phyloP scores from a whole-genome alignment of 2,797 vertebrate species.

The Diceros bicornis region DNA sequence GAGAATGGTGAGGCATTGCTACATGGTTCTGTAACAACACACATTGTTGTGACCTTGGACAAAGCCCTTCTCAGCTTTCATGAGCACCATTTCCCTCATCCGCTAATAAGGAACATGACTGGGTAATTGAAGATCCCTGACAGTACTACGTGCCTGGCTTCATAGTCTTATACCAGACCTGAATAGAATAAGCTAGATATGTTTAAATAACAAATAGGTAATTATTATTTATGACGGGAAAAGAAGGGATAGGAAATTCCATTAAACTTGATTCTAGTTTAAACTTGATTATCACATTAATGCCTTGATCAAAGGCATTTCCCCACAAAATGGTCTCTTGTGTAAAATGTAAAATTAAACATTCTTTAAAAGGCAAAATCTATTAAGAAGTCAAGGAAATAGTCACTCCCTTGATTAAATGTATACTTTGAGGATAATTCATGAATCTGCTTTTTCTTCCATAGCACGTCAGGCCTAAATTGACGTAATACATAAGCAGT shows the following conservation, averaged over 20 bases:
- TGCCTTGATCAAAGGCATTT: conserved; percentile 46
- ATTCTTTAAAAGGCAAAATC: conserved; percentile 39
- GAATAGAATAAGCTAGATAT: not conserved
- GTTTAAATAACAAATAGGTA: conserved; percentile 12
- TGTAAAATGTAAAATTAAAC: conserved; percentile 51
- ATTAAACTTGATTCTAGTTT: conserved; percentile 35
- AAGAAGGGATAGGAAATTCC: conserved; percentile 30
- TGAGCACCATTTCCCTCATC: not conserved
- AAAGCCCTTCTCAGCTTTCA: not conserved
- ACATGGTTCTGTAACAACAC: not conserved
- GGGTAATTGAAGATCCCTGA: not conserved
- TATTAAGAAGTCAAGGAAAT: conserved; percentile 21
- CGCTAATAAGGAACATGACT: not conserved
- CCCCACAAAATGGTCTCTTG: conserved; percentile 37
- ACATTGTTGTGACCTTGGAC: not conserved
- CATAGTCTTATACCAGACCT: not conserved
- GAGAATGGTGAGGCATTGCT: not conserved
- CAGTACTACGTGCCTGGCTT: not conserved
- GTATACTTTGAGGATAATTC: conserved; percentile 31
- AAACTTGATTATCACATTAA: conserved; percentile 25
- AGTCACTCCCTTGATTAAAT: conserved; percentile 10
- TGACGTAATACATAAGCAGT: not conserved
- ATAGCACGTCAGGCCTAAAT: not conserved
- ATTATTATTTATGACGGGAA: conserved; percentile 55
- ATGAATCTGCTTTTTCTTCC: not conserved